These are phyloP conservation scores for Prosapia bicincta DNA, from an alignment of 2,888 invertebrate genomes.

Conservation along the genomic window DNA sequence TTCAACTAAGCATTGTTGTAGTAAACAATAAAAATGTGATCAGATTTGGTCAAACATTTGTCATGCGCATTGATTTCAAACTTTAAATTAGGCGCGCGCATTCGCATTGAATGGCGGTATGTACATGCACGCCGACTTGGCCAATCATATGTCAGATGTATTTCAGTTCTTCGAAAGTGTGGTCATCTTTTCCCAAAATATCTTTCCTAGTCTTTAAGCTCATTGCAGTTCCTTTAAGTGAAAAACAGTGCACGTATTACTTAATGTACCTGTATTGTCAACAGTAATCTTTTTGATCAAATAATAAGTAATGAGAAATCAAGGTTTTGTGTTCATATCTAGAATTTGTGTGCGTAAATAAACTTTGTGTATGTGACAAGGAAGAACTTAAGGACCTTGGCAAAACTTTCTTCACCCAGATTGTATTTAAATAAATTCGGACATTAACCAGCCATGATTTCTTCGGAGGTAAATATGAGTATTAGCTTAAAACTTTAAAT, in stretches of 20 bases:
- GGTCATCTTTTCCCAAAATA: slow-evolving; percentile 47
- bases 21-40: neutral
- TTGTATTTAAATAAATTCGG: neutral
- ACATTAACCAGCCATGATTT: neutral
- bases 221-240: neutral
- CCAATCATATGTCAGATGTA: slow-evolving; percentile 27
- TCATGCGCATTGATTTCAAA: slow-evolving; percentile 9
- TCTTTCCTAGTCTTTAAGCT: slow-evolving; percentile 36
- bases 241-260: neutral
- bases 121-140: slow-evolving; percentile 16
- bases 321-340: neutral
- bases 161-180: slow-evolving; percentile 44
- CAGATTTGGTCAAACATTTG: neutral
- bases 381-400: neutral
- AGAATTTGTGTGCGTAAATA: neutral
- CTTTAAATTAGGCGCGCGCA: slow-evolving; percentile 22
- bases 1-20: neutral
- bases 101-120: slow-evolving; percentile 11
- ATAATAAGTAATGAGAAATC: neutral
- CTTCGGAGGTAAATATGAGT: neutral
- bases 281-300: neutral
- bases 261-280: neutral
- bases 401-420: neutral
- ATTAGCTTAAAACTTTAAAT: neutral
- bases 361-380: neutral